These are phyloP conservation scores for Sphinx pinastri DNA, from an alignment of 2,888 invertebrate genomes.

Conservation along the genomic window DNA sequence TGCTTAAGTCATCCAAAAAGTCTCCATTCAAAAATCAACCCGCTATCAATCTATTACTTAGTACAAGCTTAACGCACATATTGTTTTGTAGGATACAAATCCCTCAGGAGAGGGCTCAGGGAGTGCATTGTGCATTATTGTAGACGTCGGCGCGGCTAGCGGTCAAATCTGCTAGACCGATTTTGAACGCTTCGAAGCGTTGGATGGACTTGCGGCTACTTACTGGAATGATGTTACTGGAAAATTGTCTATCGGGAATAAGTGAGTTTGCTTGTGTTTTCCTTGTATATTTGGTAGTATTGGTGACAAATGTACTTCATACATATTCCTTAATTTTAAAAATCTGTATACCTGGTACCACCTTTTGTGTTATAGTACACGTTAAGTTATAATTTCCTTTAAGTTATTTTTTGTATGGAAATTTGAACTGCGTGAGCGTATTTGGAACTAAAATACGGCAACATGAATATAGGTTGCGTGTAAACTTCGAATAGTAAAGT, in stretches of 20 bases:
- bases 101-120: slow-evolving; percentile 58
- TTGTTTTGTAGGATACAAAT: slow-evolving; percentile 65
- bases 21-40: background rate
- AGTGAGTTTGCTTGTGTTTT: background rate
- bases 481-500: no score
- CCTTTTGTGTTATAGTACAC: no score
- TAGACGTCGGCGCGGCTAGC: slow-evolving; percentile 44
- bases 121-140: slow-evolving; percentile 63
- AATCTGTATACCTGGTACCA: no score
- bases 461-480: no score
- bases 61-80: slow-evolving; percentile 42
- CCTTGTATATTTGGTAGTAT: no score
- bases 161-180: slow-evolving; percentile 62
- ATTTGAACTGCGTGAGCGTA: no score
- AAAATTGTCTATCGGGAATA: background rate
- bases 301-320: no score
- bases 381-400: no score
- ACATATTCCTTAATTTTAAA: no score
- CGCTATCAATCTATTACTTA: slow-evolving; percentile 36
- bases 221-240: background rate
- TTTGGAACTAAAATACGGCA: no score
- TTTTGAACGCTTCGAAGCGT: slow-evolving; percentile 33
- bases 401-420: no score
- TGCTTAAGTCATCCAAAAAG: no score
- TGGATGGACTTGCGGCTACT: slow-evolving; percentile 33